These are phyloP conservation scores for Arctopsyche grandis DNA, from an alignment of 1,140 invertebrate genomes.

Conservation along the genomic window DNA sequence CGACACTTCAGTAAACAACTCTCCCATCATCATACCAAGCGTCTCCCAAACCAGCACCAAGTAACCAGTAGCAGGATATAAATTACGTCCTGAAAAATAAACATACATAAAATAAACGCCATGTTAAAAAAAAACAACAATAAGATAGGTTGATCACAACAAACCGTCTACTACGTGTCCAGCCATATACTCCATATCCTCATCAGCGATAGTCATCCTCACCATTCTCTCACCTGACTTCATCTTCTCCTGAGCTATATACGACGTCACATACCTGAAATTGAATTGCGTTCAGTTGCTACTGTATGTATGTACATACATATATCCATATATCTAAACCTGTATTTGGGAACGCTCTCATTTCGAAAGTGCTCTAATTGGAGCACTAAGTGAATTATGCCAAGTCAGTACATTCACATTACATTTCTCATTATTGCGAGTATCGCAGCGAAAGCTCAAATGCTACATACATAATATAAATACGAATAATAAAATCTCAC, in stretches of 20 bases:
- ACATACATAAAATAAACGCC: neutral
- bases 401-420: neutral
- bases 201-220: slow-evolving; percentile 71
- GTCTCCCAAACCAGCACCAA: slow-evolving; percentile 88
- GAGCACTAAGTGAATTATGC: neutral
- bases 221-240: slow-evolving; percentile 73
- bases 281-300: neutral
- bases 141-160: neutral
- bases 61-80: slow-evolving; percentile 92
- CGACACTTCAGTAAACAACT: slow-evolving; percentile 76
- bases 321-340: neutral
- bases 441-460: neutral
- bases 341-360: neutral
- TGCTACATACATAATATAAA: neutral
- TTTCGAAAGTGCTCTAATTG: neutral
- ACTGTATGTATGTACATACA: neutral
- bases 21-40: slow-evolving; percentile 79
- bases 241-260: slow-evolving; percentile 70
- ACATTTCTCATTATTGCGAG: neutral
- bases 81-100: slow-evolving; percentile 72
- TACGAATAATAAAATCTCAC: slow-evolving; percentile 58
- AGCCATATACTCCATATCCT: slow-evolving; percentile 78
- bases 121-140: neutral
- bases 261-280: slow-evolving; percentile 72
- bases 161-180: slow-evolving; percentile 89